phyloP scores from a whole-genome alignment of 2,113 vertebrate genomes.

The Opisthocomus hoazin region DNA sequence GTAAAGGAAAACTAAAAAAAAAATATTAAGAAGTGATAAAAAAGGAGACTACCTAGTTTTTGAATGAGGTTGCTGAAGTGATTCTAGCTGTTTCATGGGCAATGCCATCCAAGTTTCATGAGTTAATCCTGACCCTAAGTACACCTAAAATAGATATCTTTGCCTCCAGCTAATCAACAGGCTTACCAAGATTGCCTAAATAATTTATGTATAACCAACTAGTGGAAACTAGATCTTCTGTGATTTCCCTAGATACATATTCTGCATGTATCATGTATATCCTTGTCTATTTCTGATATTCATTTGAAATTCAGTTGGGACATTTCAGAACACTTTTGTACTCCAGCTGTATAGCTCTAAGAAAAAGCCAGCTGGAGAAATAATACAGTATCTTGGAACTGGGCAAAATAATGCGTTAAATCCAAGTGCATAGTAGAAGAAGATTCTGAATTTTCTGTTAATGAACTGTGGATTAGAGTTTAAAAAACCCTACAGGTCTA shows the following conservation, averaged over 20 bases:
- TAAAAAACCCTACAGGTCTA: background rate
- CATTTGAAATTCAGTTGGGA: conserved; percentile 62
- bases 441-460: background rate
- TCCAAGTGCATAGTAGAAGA: background rate
- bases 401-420: background rate
- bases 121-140: conserved; percentile 47
- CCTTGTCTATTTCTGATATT: conserved; percentile 55
- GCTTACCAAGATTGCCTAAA: conserved; percentile 45
- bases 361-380: conserved; percentile 39
- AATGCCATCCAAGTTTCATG: background rate
- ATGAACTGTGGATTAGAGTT: background rate
- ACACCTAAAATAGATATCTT: conserved; percentile 45
- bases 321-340: conserved; percentile 32
- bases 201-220: conserved; percentile 58
- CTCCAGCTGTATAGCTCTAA: conserved; percentile 34
- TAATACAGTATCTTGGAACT: background rate
- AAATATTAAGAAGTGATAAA: background rate
- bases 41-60: background rate
- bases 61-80: background rate
- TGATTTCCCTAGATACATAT: conserved; percentile 57
- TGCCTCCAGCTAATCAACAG: conserved; percentile 58
- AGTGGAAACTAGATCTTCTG: conserved; percentile 55
- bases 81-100: background rate
- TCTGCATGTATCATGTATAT: conserved; percentile 56
- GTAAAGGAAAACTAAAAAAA: background rate